Evolutionary conservation across 2,113 vertebrate species (phyloP), one percentile per base, ranked within the genome.

Genomic region (Phodopus roborovskii): DNA sequence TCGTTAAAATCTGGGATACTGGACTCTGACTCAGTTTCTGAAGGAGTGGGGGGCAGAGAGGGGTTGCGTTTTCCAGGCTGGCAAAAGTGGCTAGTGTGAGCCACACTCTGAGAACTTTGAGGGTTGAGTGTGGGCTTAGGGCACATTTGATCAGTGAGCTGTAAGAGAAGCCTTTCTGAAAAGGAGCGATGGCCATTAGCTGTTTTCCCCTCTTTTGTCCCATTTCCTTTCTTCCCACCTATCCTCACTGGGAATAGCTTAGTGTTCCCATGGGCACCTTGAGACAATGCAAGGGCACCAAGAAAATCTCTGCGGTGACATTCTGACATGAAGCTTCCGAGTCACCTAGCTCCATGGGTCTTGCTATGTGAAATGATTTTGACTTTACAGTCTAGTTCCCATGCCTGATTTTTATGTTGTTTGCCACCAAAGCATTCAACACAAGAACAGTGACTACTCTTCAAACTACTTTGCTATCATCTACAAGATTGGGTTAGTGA

Each of bases 191-290:
- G 4, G 30, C 13, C 8, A 77, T 13, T 85, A 39, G 77, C 10
- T 81, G 48, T 64, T 39, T 22, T 24, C 2, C n/a, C 50, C 58
- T 45, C 1, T 30, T 24, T 2, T 1, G 17, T 20, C 42, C 30
- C 4, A 4, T 75, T 28, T 62, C n/a, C 48, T 87, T 53, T 19
- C 39, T 68, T 77, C 19, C 30, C 83, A 1, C 6, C 2, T 71
- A 7, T 75, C 0, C 0, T 0, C 4, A 15, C 16, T 42, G 58
- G 22, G 48, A 6, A 24, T 12, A 20, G 70, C 26, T 62, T 45
- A 39, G 17, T 48, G 22, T 19, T 75, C 12, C 20, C n/a, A 42
- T 1, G 50, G 26, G 30, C 33, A 58, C 48, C 22, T 20, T 82
- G 22, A 62, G 56, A 82, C 26, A 53, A 3, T 42, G 36, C 39